phyloP scores from a whole-genome alignment of 2,113 vertebrate genomes.

The Urocitellus parryii region DNA sequence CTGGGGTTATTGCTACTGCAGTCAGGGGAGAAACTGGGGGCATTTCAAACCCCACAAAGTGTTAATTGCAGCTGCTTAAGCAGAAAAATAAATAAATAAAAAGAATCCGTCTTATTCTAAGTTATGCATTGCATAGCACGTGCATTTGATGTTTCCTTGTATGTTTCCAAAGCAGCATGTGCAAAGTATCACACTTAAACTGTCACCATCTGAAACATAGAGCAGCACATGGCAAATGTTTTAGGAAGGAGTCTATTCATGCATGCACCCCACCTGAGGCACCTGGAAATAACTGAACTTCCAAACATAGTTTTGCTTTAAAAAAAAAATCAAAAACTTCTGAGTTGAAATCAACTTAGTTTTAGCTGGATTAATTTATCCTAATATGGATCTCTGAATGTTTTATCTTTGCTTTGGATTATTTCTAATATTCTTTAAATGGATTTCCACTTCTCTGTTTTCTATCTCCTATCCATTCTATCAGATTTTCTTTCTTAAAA shows the following conservation, averaged over 20 bases:
- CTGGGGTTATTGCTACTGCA: not conserved
- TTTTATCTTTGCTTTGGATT: not conserved
- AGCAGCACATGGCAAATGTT: conserved; percentile 2
- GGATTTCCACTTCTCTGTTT: not conserved
- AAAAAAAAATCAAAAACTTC: not conserved
- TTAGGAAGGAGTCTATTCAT: not conserved
- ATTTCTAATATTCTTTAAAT: conserved; percentile 9
- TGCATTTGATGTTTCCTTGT: conserved; percentile 53
- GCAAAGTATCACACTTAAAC: conserved; percentile 66
- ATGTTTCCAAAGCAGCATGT: conserved; percentile 68
- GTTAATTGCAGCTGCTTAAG: conserved; percentile 60
- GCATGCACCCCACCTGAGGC: not conserved
- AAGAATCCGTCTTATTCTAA: not conserved
- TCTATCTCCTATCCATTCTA: not conserved
- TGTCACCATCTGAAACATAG: conserved; percentile 53
- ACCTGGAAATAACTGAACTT: conserved; percentile 54
- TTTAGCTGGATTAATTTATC: conserved; percentile 18
- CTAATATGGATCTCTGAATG: not conserved
- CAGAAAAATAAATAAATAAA: not conserved
- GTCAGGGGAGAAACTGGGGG: not conserved
- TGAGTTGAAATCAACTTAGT: conserved; percentile 36
- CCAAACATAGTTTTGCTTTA: not conserved
- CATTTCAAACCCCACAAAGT: conserved; percentile 38
- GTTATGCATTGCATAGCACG: not conserved
- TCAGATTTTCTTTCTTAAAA: conserved; percentile 47